These are phyloP conservation scores for Scrobipalpa costella DNA, from an alignment of 2,888 invertebrate genomes.

Conservation along the genomic window DNA sequence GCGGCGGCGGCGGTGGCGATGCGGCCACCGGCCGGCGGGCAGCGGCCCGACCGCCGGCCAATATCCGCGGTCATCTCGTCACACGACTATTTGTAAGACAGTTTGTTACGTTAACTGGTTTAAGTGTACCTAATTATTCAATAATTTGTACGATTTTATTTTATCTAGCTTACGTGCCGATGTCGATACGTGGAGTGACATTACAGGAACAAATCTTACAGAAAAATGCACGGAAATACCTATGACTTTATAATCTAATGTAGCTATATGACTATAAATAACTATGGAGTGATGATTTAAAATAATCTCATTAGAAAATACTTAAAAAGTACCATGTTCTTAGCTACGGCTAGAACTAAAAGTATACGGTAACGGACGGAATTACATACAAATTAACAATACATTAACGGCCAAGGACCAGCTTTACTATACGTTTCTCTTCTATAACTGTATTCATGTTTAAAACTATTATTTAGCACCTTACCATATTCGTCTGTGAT, in stretches of 20 bases:
- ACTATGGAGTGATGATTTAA: slow-evolving; percentile 58
- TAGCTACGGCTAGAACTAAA: slow-evolving; percentile 66
- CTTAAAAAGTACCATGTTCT: slow-evolving; percentile 58
- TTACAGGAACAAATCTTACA: slow-evolving; percentile 49
- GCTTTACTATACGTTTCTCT: slow-evolving; percentile 53
- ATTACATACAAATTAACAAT: slow-evolving; percentile 78
- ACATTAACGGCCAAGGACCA: slow-evolving; percentile 63
- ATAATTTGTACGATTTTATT: slow-evolving; percentile 23
- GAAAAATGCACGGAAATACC: slow-evolving; percentile 53
- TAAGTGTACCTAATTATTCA: slow-evolving; percentile 12
- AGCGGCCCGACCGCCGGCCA: neutral
- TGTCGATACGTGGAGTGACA: slow-evolving; percentile 18
- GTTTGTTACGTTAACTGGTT: slow-evolving; percentile 42
- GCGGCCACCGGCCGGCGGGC: slow-evolving; percentile 20
- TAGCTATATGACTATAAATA: slow-evolving; percentile 53
- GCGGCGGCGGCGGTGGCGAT: no score
- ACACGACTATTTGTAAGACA: slow-evolving; percentile 58
- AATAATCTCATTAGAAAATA: slow-evolving; percentile 53
- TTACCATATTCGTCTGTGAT: slow-evolving; percentile 65
- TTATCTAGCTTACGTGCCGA: slow-evolving; percentile 15
- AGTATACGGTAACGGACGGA: slow-evolving; percentile 79
- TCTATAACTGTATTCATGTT: slow-evolving; percentile 58
- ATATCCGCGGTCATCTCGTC: neutral
- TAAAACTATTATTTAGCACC: slow-evolving; percentile 49
- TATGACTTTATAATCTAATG: slow-evolving; percentile 45